A percentile compares a stretch with the other conserved stretches of the same genome.
phyloP scores from a whole-genome alignment of 2,797 vertebrate species.

The Toxotes lorentzi region DNA sequence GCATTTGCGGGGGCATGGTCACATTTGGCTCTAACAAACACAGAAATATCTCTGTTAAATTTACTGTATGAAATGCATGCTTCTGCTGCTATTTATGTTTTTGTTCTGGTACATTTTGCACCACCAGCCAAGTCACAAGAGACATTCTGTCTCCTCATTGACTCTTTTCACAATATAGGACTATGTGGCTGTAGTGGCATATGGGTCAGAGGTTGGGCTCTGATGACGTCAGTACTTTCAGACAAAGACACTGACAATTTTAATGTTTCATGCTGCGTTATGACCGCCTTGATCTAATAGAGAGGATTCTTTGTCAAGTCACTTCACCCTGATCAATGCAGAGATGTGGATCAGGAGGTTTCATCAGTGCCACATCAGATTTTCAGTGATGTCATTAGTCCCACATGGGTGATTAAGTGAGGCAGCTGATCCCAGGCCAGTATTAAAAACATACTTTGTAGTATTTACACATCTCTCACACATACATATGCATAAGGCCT shows the following conservation, averaged over 20 bases:
- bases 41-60: not conserved
- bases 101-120: constrained; percentile 20
- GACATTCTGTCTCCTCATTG: constrained; percentile 22
- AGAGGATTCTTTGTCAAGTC: constrained; percentile 51
- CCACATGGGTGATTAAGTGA: constrained; percentile 15
- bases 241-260: constrained; percentile 26
- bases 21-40: constrained; percentile 33
- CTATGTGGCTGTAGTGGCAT: constrained; percentile 19
- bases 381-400: constrained; percentile 52
- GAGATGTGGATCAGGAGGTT: constrained; percentile 29
- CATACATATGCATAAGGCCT: not conserved
- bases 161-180: constrained; percentile 34
- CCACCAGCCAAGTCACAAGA: constrained; percentile 44
- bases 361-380: constrained; percentile 47
- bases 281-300: constrained; percentile 26
- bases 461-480: too few relatives aligned
- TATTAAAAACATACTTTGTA: constrained; percentile 20
- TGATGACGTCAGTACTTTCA: constrained; percentile 37
- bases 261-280: constrained; percentile 47
- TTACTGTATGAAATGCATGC: not conserved
- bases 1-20: constrained; percentile 51
- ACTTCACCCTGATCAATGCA: constrained; percentile 10
- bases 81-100: constrained; percentile 8
- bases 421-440: constrained; percentile 46
- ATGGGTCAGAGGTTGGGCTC: constrained; percentile 34